Evolutionary conservation across 2,888 invertebrate genomes (phyloP), one percentile per base, ranked within the genome.

Genomic region (Tromatobia lineatoria): DNA sequence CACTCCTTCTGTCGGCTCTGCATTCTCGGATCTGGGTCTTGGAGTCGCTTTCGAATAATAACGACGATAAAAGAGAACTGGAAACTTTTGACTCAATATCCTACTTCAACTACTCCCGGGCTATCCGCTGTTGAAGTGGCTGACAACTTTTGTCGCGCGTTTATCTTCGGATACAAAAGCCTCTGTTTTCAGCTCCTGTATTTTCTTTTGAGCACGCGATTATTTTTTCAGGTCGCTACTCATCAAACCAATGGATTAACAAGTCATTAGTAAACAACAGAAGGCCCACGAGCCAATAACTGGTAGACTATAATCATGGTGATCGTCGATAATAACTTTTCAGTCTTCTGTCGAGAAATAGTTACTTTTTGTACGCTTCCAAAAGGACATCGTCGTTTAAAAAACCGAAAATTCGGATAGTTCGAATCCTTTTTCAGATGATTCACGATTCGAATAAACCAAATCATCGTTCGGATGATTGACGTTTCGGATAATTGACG

Each of bases 21-120:
- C 38, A 78, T 67, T 34, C 66, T 52, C 23, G 45, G 69, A 73
- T 74, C 59, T 79, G 52, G 74, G 38, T 66, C 75, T 79, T 52
- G 25, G 45, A 74, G 45, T 38, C 23, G 61, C 70, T 70, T 38
- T 61, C 47, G 45, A 50, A 70, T 61, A 34, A 45, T 47, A 47
- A 74, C 34, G 47, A 59, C 61, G 25, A 74, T 61, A 50, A 57
- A n/a, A 45, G 20, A 74, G 59, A 29, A 34, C 18, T 38, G 45
- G 3, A 47, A 45, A 45, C 74, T 25, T 74, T 61, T 47, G 47
- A 34, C 61, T 45, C 29, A 20, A 74, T 29, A 74, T 74, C 29
- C 29, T 13, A 47, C 11, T 18, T 20, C 34, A 47, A 47, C 23
- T 11, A 45, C 38, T 34, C 18, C 29, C 3, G 3, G 45, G 45